Evolutionary conservation across 2,113 vertebrate species (phyloP).

Genomic region (Crotalus horridus): DNA sequence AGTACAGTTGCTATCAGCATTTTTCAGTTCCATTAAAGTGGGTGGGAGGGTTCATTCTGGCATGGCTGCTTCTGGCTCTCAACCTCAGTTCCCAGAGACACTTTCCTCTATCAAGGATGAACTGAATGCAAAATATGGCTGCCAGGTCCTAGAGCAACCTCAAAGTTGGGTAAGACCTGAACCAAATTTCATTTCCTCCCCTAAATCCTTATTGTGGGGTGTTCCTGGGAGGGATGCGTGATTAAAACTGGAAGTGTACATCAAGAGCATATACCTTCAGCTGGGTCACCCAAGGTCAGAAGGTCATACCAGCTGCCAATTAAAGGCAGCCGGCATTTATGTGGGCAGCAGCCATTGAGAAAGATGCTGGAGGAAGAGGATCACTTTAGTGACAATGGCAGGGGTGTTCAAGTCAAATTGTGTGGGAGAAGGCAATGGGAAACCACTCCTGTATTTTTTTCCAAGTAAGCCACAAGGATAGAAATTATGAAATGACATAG

Average conservation of each 20-base stretch:
- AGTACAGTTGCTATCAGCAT: constrained; percentile 8
- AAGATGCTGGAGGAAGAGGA: neutral
- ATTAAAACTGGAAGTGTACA: neutral
- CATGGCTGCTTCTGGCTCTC: constrained; percentile 42
- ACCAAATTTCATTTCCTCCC: neutral
- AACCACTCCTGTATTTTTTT: neutral
- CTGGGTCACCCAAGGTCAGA: neutral
- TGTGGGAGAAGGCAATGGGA: neutral
- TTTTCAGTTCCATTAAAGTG: constrained; percentile 23
- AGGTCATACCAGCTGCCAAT: neutral
- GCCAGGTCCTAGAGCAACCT: neutral
- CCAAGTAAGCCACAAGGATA: neutral
- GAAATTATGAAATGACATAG: neutral
- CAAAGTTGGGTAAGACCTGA: neutral
- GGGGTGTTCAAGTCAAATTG: neutral
- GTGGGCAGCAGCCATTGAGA: neutral
- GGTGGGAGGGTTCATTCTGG: neutral
- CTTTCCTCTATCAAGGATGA: neutral
- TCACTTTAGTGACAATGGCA: neutral
- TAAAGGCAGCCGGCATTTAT: neutral
- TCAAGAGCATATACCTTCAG: neutral
- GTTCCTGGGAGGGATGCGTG: neutral
- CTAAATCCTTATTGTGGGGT: neutral
- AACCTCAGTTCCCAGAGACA: rapidly evolving
- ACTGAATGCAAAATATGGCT: neutral